Evolutionary conservation across 2,797 vertebrate species (phyloP), one percentile per base, ranked within the genome.

Genomic region (Nyctibius grandis): DNA sequence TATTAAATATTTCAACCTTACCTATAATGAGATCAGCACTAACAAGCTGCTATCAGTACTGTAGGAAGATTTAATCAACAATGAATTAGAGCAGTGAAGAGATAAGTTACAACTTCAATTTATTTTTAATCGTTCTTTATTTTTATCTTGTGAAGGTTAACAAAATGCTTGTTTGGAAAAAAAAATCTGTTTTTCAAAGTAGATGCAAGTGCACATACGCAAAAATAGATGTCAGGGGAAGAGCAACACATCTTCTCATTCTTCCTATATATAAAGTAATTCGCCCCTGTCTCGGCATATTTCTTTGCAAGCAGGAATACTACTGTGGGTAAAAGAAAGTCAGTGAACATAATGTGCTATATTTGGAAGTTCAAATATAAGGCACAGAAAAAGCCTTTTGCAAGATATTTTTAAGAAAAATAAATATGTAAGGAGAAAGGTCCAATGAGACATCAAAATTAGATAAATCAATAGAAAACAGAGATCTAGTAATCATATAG

Each of bases 1-100:
- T 53, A 44, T 78, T 75, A 96, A 93, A 72, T 94, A 89, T 90
- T 82, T 95, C 88, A 94, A 31, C 64, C 60, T 95, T 87, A 91
- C 56, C 50, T 92, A 57, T 88, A 95, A 96, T 80, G 86, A 89
- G 78, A 95, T 87, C 90, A 79, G 45, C 7, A 77, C 75, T 91
- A 96, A 87, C 70, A 83, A 87, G 63, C 44, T 85, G 36, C 78
- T 92, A 31, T 59, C 75, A 89, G 36, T 89, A 87, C 47, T 65
- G 26, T 17, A 83, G 65, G 45, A 90, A 93, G 82, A 95, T 89
- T 76, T 86, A n/a, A 95, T 96, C 88, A 93, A 70, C 70, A 91
- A 56, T 63, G 23, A 85, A 91, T 85, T 85, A 88, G 53, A 96
- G 61, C 63, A 80, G 1, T 76, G 84, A 82, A 92, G 57, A 91